Conservation (phyloP, 1,140 invertebrate genomes). For the Drosophila tsacasi region DNA sequence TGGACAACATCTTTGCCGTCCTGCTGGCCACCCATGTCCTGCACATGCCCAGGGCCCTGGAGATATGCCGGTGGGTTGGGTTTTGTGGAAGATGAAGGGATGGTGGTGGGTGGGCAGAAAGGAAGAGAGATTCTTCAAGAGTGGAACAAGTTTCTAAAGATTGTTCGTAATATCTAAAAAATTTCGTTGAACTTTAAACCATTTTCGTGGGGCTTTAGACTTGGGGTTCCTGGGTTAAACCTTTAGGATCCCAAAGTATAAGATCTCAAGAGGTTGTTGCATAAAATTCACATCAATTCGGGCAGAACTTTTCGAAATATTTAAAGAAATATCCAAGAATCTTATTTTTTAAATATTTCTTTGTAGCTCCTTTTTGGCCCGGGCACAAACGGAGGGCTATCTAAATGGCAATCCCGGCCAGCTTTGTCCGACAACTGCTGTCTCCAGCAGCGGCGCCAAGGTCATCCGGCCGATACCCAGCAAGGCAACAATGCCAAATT, state of each 20-base stretch:
- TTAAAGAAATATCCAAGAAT: neutral
- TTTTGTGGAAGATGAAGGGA: too few relatives aligned
- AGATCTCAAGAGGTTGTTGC: accelerated
- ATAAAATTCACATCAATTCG: neutral
- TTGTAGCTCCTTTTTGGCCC: constrained; percentile 85
- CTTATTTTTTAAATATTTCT: neutral
- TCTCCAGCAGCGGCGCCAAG: constrained; percentile 41
- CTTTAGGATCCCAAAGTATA: neutral
- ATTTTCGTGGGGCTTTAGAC: accelerated
- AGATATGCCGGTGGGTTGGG: constrained; percentile 87
- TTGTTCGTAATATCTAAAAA: neutral
- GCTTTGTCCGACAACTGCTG: constrained; percentile 20
- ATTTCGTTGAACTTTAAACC: neutral
- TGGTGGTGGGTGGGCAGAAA: too few relatives aligned
- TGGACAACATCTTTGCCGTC: constrained; percentile 91
- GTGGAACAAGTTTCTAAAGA: neutral
- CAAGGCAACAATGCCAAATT: constrained; percentile 78
- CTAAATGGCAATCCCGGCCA: constrained; percentile 54
- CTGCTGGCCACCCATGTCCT: constrained; percentile 90
- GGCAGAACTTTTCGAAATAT: neutral
- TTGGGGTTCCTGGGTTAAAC: neutral
- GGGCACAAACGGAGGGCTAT: constrained; percentile 83
- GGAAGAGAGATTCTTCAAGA: neutral
- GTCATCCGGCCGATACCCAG: constrained; percentile 81
- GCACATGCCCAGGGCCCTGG: constrained; percentile 91